Evolutionary conservation across 2,888 invertebrate genomes (phyloP), one percentile per base, ranked within the genome.

Genomic region (Chloroclysta siterata): DNA sequence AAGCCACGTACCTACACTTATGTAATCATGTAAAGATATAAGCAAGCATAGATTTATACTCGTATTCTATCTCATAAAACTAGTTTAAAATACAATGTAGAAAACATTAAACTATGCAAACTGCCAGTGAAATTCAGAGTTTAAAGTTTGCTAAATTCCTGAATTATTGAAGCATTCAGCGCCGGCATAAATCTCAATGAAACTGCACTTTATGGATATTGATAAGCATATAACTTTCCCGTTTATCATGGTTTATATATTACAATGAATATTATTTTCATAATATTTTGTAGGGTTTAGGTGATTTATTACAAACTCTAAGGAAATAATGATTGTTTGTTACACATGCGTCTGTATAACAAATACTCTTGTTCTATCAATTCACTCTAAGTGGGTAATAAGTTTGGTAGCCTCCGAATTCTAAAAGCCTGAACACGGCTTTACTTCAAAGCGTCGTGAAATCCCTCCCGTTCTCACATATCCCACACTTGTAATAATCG

Each of bases 141-240:
- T 55, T 39, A 52, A 62, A 66, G 60, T 65, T 69, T 65, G 64
- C 63, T 61, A 65, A 66, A 66, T 67, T 63, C 63, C 61, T 69
- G 66, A 69, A 63, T 71, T 69, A 71, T 71, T 66, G 63, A 65
- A 60, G 65, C 61, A 68, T 71, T 66, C 65, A 71, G 68, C 58
- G 63, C 61, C 53, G 57, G 51, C 63, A 71, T 71, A 69, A 71
- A 71, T 71, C 71, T 71, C 63, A 69, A 69, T 69, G 69, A 69
- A 69, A 69, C 61, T 69, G 71, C 71, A 66, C 66, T 71, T 69
- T 69, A 71, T 69, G 65, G 71, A 69, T 69, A 71, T 71, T 71
- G 71, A 69, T 71, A 71, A 71, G 71, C 68, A 66, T 60, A 64
- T 65, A 66, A 61, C 68, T 68, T 64, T 66, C 59, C 62, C 65